Evolutionary conservation across 2,888 invertebrate genomes (phyloP).

Genomic region (Diabrotica balteata): DNA sequence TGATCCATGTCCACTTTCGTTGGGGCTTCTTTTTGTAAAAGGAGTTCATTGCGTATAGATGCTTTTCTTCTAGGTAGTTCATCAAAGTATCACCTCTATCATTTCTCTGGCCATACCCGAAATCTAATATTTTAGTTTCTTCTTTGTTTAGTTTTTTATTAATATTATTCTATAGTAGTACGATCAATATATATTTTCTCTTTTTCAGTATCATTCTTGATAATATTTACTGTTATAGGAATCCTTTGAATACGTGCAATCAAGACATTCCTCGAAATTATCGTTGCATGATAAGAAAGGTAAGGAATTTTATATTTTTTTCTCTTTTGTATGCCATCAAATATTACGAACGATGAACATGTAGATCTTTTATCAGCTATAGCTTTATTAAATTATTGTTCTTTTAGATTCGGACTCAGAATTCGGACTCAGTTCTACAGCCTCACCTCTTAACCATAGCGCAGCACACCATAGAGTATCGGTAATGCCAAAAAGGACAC

Average conservation of each 20-base stretch:
- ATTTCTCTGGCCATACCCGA: too few species aligned
- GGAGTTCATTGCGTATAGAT: too few species aligned
- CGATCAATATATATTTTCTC: not conserved
- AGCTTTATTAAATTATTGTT: constrained; percentile 19
- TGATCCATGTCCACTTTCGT: too few species aligned
- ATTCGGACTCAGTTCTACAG: constrained; percentile 63
- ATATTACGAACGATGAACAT: too few species aligned
- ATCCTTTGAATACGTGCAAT: constrained; percentile 57
- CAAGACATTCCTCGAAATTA: constrained; percentile 59
- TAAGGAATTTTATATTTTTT: constrained; percentile 34
- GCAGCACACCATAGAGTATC: constrained; percentile 84
- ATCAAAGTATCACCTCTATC: too few species aligned
- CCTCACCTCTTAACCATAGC: constrained; percentile 76
- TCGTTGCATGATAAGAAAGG: constrained; percentile 59
- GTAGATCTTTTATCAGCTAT: not conserved
- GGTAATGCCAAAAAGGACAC: constrained; percentile 76
- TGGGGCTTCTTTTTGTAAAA: too few species aligned
- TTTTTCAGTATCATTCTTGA: constrained; percentile 11
- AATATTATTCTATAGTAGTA: not conserved
- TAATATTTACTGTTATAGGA: constrained; percentile 51
- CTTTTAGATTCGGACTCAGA: constrained; percentile 56
- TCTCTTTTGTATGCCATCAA: too few species aligned
- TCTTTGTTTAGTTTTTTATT: too few species aligned
- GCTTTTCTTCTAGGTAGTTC: too few species aligned
- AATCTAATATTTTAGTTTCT: too few species aligned